Evolutionary conservation across 2,888 invertebrate genomes (phyloP), one percentile per base, ranked within the genome.

Genomic region (Leucophenga montana): DNA sequence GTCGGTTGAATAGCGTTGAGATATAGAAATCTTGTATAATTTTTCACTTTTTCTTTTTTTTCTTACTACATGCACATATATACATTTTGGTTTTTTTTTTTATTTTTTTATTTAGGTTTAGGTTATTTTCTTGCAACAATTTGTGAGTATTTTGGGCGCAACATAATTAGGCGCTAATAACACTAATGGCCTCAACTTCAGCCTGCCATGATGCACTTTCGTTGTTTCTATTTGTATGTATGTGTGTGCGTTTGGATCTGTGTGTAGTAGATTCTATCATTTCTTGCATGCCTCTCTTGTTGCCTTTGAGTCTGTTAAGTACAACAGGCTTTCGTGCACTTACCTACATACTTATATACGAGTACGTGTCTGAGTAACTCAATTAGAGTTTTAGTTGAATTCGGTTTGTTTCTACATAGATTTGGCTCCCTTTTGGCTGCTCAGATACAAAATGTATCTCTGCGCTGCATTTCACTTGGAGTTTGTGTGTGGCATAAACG

Each of bases 111-210:
- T 54, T 59, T 66, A 54, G 54, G n/a, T 48, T 13, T 48, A 33
- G 48, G 48, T 48, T 4, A 5, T 31, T 46, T 33, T 8, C 33
- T 69, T 74, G 67, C 72, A 71, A 14, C 59, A 67, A 74, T 74
- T 71, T 71, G 71, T 70, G 68, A 67, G 82, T 81, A 81, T 77
- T 83, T 83, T 79, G 71, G 73, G 76, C 79, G 79, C 79, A 84
- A 79, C 85, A 84, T 86, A 86, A 86, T 86, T 86, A 82, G 85
- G 85, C 85, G 86, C 78, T 85, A 86, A 86, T 85, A 85, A 84
- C 81, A 80, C 78, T 84, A 86, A 85, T 85, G 86, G 76, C 66
- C 62, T 59, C 11, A 14, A 0, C 13, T 53, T 33, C n/a, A 4
- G 39, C 16, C 18, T 39, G 33, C 56, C 31, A 64, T 61, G 68